Percentiles rank a stretch among this genome's conserved stretches.
Evolutionary conservation across 2,113 vertebrate species (phyloP).

Genomic region (Pithys albifrons): DNA sequence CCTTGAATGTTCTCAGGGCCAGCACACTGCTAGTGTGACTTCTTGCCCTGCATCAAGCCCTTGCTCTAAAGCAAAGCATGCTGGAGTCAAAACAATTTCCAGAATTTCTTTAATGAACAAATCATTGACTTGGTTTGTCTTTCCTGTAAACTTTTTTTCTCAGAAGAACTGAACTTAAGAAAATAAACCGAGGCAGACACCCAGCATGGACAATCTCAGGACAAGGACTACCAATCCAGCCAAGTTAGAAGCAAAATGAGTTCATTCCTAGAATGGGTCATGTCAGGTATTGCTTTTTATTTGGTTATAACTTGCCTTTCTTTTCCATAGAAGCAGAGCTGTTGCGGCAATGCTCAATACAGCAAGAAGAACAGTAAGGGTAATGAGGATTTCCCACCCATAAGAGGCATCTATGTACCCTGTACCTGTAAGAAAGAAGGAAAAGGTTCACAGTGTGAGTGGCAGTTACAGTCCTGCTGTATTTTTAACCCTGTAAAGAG

Average conservation of each 20-base stretch:
- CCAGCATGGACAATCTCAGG: slow-evolving; percentile 14
- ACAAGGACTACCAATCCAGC: not conserved
- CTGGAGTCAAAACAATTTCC: not conserved
- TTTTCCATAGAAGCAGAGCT: slow-evolving; percentile 73
- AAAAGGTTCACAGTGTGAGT: not conserved
- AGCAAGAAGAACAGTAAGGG: slow-evolving; percentile 25
- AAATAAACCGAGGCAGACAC: slow-evolving; percentile 6
- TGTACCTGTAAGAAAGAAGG: slow-evolving; percentile 40
- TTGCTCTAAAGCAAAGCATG: not conserved
- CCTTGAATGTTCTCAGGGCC: not conserved
- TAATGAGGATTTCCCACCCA: not conserved
- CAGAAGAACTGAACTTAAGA: slow-evolving; percentile 3
- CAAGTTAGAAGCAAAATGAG: not conserved
- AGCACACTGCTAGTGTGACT: not conserved
- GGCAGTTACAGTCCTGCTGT: not conserved
- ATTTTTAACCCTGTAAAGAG: not conserved
- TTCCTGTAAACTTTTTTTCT: slow-evolving; percentile 16
- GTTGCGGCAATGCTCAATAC: slow-evolving; percentile 57
- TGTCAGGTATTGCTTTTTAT: not conserved
- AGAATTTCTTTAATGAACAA: slow-evolving; percentile 3
- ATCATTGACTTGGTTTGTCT: not conserved
- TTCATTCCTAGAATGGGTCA: not conserved
- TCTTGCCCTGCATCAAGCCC: not conserved
- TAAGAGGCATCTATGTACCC: slow-evolving; percentile 32
- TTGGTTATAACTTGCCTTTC: slow-evolving; percentile 64